Evolutionary conservation across 1,140 invertebrate species (phyloP), one percentile per base, ranked within the genome.

Genomic region (Aphidius gifuensis): DNA sequence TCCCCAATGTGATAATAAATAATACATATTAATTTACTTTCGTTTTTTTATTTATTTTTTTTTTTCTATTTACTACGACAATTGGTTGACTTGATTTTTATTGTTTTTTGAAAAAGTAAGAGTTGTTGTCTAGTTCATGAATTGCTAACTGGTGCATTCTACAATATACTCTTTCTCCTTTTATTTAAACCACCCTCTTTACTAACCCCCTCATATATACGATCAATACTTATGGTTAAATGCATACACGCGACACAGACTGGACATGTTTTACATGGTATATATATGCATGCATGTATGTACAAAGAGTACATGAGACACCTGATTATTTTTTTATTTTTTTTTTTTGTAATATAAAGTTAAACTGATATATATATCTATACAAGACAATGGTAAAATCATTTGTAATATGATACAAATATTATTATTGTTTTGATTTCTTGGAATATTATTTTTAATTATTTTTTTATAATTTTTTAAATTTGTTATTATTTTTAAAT

Each of bases 61-160:
- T 16, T 16, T 16, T 16, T 16, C 16, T 16, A 16, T 16, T 16
- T 16, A 16, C 16, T 16, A 16, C 16, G 16, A 16, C 16, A 16
- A 16, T 16, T 16, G 16, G 16, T 16, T 32, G 23, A 32, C 4
- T 32, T 32, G 23, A 32, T 32, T 32, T 32, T 32, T 32, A 32
- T 32, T 3, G 23, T 32, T 51, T 50, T 62, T 58, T 58, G 50
- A 44, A 64, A 67, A 67, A 67, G 66, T 67, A 67, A 67, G 58
- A 67, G 66, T 67, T 63, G 66, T 67, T 63, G 62, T 66, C 66
- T 64, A 67, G 66, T 64, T 60, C 57, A 50, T 67, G 62, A 67
- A 60, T 67, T 62, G 61, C 66, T 67, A 67, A 67, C 66, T 67
- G 66, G 66, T 64, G 66, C 66, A 67, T 67, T 64, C 62, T 32